A percentile compares a stretch with the other conserved stretches of the same genome.
Conservation (phyloP, 2,797 vertebrate species). For the Sebastes melanostomus region DNA sequence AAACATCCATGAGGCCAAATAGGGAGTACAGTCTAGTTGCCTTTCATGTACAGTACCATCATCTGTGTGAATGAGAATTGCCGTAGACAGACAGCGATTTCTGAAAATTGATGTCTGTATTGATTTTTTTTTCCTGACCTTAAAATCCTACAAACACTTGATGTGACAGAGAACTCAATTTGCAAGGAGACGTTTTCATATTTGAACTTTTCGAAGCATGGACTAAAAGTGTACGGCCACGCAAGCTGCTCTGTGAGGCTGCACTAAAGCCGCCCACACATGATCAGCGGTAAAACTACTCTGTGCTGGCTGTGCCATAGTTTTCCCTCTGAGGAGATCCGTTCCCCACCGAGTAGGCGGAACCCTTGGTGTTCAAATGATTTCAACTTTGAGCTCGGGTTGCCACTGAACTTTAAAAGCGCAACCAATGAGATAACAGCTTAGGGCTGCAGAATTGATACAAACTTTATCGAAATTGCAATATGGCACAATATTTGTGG, state of each 20-base stretch:
- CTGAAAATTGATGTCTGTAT: background rate
- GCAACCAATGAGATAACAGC: background rate
- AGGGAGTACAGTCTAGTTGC: background rate
- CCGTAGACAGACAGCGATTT: background rate
- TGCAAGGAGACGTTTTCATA: background rate
- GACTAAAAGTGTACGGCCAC: background rate
- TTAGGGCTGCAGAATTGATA: background rate
- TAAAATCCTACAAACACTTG: background rate
- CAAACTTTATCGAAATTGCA: background rate
- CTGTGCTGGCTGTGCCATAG: background rate
- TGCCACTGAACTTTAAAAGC: background rate
- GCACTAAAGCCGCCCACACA: background rate
- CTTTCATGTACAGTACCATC: background rate
- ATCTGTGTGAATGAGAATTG: background rate
- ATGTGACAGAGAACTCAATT: conserved; percentile 11
- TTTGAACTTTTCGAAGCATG: background rate
- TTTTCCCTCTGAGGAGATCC: background rate
- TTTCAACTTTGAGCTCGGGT: background rate
- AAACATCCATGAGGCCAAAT: background rate
- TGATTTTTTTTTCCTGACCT: background rate
- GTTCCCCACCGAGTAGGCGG: background rate
- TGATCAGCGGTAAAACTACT: background rate
- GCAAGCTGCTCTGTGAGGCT: background rate
- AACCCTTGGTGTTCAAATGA: background rate
- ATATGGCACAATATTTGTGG: background rate